Percentiles rank a stretch among this genome's conserved stretches.
Evolutionary conservation across 2,797 vertebrate genomes (phyloP).

Genomic region (Yasuhikotakia modesta): DNA sequence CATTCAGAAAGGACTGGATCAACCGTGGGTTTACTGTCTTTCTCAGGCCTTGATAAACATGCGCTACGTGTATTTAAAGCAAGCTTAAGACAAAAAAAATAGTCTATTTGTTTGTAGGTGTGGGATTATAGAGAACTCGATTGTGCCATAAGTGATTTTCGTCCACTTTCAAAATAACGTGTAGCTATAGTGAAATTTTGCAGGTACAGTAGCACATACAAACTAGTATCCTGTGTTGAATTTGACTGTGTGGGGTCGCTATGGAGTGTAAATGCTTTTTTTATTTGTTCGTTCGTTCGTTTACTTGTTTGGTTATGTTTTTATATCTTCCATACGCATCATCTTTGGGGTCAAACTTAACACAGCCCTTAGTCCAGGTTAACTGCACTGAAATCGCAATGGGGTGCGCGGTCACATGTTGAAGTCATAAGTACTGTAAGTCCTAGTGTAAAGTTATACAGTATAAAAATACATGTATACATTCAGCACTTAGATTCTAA

Average conservation of each 20-base stretch:
- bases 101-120: conserved; percentile 61
- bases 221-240: conserved; percentile 54
- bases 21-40: conserved; percentile 59
- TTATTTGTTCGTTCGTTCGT: conserved; percentile 39
- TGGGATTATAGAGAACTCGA: conserved; percentile 56
- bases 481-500: background rate
- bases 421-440: conserved; percentile 53
- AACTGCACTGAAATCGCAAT: conserved; percentile 57
- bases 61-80: conserved; percentile 56
- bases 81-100: conserved; percentile 49
- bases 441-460: conserved; percentile 47
- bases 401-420: conserved; percentile 40
- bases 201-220: conserved; percentile 53
- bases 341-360: conserved; percentile 50
- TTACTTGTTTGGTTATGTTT: conserved; percentile 16
- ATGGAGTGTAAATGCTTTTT: conserved; percentile 53
- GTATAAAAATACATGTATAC: background rate
- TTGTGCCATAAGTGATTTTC: conserved; percentile 68
- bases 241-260: conserved; percentile 49
- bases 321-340: conserved; percentile 30
- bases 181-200: conserved; percentile 46
- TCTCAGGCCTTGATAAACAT: conserved; percentile 68
- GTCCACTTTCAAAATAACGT: conserved; percentile 56
- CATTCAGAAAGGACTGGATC: conserved; percentile 61
- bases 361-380: conserved; percentile 50